Evolutionary conservation across 2,113 vertebrate genomes (phyloP).

Genomic region (Elaphurus davidianus): DNA sequence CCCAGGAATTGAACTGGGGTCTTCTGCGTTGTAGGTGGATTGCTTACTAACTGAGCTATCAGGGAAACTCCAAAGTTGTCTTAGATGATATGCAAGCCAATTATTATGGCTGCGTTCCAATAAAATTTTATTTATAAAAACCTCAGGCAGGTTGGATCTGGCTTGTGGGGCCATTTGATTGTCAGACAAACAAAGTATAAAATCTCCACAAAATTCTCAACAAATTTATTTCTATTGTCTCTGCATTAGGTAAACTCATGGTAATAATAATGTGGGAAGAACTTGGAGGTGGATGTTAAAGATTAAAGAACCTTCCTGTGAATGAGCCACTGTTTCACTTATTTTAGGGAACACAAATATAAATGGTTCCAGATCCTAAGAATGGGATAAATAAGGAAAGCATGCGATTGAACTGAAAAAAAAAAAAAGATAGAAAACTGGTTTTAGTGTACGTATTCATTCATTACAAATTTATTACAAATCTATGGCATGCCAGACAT

Average conservation of each 20-base stretch:
- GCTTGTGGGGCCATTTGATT: neutral
- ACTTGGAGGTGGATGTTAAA: neutral
- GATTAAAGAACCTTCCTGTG: neutral
- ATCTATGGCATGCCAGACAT: neutral
- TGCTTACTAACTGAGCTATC: neutral
- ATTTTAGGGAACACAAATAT: neutral
- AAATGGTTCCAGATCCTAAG: neutral
- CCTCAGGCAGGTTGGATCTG: neutral
- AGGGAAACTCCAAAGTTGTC: neutral
- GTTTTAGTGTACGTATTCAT: neutral
- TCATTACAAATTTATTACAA: neutral
- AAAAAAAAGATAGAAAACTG: neutral
- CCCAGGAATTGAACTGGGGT: neutral
- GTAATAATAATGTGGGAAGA: neutral
- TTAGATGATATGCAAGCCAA: neutral
- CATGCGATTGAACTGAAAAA: neutral
- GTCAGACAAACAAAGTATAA: neutral
- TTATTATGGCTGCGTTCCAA: neutral
- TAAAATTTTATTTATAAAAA: conserved; percentile 21
- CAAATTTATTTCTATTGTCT: neutral
- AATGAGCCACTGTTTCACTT: neutral
- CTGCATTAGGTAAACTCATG: neutral
- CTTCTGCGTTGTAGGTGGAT: neutral
- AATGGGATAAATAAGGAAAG: neutral
- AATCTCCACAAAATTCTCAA: neutral